Conservation (phyloP, 1,140 invertebrate genomes). For the Drosophila gunungcola region DNA sequence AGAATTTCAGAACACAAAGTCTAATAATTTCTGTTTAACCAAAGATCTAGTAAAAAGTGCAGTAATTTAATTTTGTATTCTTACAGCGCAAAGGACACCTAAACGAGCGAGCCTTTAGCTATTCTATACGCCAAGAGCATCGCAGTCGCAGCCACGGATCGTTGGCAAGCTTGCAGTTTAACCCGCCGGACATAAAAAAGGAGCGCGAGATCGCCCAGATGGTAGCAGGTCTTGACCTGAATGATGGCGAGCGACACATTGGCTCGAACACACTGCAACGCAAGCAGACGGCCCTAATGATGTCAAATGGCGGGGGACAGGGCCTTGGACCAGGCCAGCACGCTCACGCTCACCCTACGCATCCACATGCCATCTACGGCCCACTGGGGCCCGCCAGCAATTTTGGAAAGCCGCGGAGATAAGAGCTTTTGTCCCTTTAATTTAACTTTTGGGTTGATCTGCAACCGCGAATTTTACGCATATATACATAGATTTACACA, state of each 20-base stretch:
- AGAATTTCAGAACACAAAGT: too few species aligned
- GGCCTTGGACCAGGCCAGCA: conserved; percentile 18
- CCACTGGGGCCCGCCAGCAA: conserved; percentile 69
- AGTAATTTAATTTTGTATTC: background rate
- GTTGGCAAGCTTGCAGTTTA: conserved; percentile 93
- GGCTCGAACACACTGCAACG: conserved; percentile 69
- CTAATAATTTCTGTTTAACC: too few species aligned
- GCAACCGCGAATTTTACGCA: background rate
- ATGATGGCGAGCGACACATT: conserved; percentile 86
- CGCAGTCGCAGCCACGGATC: conserved; percentile 95
- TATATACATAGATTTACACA: conserved; percentile 31
- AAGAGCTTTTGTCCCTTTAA: conserved; percentile 16
- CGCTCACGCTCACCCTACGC: conserved; percentile 37
- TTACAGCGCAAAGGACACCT: conserved; percentile 93
- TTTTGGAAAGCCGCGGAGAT: conserved; percentile 82
- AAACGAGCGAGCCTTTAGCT: conserved; percentile 96
- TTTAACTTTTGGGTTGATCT: background rate
- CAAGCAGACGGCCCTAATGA: conserved; percentile 55
- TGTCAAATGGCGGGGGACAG: conserved; percentile 52
- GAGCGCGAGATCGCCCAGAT: conserved; percentile 96
- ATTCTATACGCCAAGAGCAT: conserved; percentile 96
- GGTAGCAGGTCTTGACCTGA: conserved; percentile 93
- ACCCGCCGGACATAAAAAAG: conserved; percentile 92
- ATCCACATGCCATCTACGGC: conserved; percentile 71
- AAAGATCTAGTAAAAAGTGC: too few species aligned